Percentiles rank a stretch among this genome's conserved stretches.
Evolutionary conservation across 2,888 invertebrate genomes (phyloP).

Genomic region (Polyploca ridens): DNA sequence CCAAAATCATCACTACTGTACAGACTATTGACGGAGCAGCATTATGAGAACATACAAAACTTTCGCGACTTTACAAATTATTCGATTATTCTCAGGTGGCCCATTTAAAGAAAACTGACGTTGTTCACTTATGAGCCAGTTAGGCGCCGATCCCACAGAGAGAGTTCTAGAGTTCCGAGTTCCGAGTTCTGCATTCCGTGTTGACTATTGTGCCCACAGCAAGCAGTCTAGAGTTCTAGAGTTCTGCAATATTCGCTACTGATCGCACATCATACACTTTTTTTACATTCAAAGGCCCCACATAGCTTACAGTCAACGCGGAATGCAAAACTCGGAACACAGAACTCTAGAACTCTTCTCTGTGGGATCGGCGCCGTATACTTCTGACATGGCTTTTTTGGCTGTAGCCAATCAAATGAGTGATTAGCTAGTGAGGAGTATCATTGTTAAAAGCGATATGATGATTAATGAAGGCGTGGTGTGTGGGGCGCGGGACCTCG

Average conservation of each 20-base stretch:
- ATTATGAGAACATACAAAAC: not conserved
- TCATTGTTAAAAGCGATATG: not conserved
- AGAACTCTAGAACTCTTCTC: no score
- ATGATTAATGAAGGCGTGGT: not conserved
- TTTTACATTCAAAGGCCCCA: no score
- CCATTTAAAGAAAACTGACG: not conserved
- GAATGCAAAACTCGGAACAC: no score
- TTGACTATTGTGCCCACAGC: no score
- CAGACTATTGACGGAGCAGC: not conserved
- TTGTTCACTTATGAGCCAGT: not conserved
- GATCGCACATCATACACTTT: no score
- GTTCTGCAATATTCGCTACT: no score
- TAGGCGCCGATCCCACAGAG: no score
- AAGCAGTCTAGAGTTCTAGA: no score
- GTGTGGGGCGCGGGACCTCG: slow-evolving; percentile 17
- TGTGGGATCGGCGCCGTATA: no score
- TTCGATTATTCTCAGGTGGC: not conserved
- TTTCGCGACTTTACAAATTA: slow-evolving; percentile 2
- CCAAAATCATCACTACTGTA: not conserved
- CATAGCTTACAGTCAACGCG: no score
- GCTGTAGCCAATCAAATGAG: not conserved
- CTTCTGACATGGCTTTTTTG: not conserved
- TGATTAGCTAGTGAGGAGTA: slow-evolving; percentile 4
- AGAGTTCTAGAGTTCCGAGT: no score
- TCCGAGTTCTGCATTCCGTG: no score